A percentile compares a stretch with the other conserved stretches of the same genome.
phyloP scores from a whole-genome alignment of 64 coral and sea anemone genomes.

The Dendrophyllia cribrosa region DNA sequence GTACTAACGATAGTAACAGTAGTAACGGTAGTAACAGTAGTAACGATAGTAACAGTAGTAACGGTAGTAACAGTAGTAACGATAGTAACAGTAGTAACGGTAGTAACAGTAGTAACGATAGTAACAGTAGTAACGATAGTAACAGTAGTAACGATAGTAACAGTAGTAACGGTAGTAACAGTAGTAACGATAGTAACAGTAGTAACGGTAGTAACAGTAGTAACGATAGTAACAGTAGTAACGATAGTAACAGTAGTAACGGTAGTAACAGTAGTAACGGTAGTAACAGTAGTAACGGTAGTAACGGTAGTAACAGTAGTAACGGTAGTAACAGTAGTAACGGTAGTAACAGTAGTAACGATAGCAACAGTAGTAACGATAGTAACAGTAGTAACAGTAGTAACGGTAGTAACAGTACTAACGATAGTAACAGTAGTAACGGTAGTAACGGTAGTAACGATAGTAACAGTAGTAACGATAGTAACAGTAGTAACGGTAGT shows the following conservation, averaged over 20 bases:
- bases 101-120: neutral
- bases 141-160: neutral
- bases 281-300: neutral
- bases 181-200: neutral
- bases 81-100: neutral
- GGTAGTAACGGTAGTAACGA: neutral
- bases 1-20: constrained; percentile 1
- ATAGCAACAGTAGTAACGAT: neutral
- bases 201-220: neutral
- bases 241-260: neutral
- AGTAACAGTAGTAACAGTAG: constrained; percentile 7
- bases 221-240: neutral
- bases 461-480: neutral
- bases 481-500: neutral
- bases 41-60: neutral
- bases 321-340: neutral
- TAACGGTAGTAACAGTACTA: neutral
- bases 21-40: neutral
- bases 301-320: neutral
- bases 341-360: neutral
- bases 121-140: neutral
- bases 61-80: neutral
- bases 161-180: neutral
- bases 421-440: neutral
- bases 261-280: neutral